phyloP scores from a whole-genome alignment of 1,140 invertebrate genomes.

The Ectropis grisescens region DNA sequence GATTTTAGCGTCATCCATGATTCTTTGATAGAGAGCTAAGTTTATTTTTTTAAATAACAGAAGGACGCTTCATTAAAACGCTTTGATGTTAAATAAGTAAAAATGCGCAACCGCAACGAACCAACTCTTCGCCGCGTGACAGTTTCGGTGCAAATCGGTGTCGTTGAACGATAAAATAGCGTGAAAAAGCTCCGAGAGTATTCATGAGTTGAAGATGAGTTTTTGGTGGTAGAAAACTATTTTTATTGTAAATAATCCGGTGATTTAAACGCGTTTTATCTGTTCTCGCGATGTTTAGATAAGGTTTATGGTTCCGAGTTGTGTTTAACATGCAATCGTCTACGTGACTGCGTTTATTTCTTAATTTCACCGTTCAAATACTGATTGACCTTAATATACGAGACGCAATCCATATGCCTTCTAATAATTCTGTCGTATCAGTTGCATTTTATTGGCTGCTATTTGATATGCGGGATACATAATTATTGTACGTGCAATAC shows the following conservation, averaged over 20 bases:
- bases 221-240: too few relatives aligned
- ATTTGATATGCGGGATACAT: background rate
- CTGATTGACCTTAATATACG: slow-evolving; percentile 11
- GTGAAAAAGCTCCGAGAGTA: too few relatives aligned
- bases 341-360: slow-evolving; percentile 3
- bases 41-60: background rate
- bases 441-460: slow-evolving; percentile 2
- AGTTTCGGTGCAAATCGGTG: too few relatives aligned
- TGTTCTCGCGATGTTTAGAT: slow-evolving; percentile 3
- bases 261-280: slow-evolving; percentile 5
- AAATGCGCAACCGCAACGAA: too few relatives aligned
- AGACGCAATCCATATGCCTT: slow-evolving; percentile 3
- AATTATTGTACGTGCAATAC: slow-evolving; percentile 3
- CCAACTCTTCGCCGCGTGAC: too few relatives aligned
- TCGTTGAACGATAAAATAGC: too few relatives aligned
- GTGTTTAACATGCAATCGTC: slow-evolving; percentile 3
- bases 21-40: background rate
- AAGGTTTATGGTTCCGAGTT: slow-evolving; percentile 5
- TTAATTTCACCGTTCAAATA: slow-evolving; percentile 6
- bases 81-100: background rate
- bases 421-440: slow-evolving; percentile 10
- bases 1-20: background rate
- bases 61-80: background rate
- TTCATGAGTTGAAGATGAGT: too few relatives aligned
- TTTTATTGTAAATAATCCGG: slow-evolving; percentile 4